phyloP scores from a whole-genome alignment of 2,797 vertebrate genomes.

The Chaenodraco wilsoni region DNA sequence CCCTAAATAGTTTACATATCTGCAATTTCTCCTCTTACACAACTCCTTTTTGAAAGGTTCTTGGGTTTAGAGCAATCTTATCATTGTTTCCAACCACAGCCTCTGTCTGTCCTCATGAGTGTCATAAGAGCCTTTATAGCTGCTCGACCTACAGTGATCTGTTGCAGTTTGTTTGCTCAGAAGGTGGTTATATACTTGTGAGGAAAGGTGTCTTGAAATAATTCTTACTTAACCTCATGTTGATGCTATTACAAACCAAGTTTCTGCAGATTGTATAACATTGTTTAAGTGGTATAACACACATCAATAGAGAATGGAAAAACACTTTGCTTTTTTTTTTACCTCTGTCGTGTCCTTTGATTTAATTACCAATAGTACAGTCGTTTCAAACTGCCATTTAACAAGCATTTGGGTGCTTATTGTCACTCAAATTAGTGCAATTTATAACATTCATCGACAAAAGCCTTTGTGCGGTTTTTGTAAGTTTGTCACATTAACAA shows the following conservation, averaged over 20 bases:
- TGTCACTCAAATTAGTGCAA: constrained; percentile 1
- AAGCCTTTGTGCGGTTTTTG: not conserved
- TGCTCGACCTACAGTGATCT: constrained; percentile 2
- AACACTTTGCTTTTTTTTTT: not conserved
- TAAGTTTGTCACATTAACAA: not conserved
- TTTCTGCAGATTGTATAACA: not conserved
- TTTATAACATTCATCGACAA: not conserved
- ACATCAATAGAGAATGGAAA: not conserved
- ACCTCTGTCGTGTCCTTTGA: not conserved
- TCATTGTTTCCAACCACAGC: constrained; percentile 33
- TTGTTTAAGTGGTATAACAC: not conserved
- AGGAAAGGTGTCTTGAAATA: not conserved
- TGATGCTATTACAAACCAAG: not conserved
- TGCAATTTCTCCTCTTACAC: not conserved
- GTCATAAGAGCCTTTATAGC: constrained; percentile 19
- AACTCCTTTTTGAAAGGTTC: constrained; percentile 1
- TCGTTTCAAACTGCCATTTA: not conserved
- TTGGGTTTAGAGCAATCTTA: constrained; percentile 38
- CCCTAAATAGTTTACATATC: not conserved
- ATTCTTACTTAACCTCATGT: not conserved
- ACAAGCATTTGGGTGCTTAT: not conserved
- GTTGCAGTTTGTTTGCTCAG: not conserved
- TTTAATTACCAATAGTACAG: not conserved
- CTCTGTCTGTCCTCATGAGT: constrained; percentile 5
- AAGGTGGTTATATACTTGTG: constrained; percentile 2